Conservation (phyloP, 2,113 vertebrate genomes). For the Blennius ocellaris region DNA sequence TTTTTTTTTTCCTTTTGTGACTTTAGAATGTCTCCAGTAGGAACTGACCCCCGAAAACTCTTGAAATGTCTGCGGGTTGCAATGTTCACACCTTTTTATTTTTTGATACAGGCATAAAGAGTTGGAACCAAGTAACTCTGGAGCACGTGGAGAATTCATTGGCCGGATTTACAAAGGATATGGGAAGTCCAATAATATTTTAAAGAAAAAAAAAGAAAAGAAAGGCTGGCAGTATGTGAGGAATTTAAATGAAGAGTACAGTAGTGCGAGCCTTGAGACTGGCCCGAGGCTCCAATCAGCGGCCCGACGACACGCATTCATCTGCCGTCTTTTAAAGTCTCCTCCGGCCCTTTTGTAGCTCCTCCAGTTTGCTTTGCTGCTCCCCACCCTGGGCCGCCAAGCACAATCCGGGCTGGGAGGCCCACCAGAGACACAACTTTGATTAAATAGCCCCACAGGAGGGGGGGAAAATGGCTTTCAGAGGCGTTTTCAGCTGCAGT, state of each 20-base stretch:
- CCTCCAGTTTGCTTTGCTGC: neutral
- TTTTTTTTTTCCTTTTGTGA: no score
- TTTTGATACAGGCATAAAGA: no score
- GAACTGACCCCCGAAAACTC: no score
- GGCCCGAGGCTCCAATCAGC: slow-evolving; percentile 43
- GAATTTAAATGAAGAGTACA: slow-evolving; percentile 55
- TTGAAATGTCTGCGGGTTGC: no score
- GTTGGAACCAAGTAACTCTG: no score
- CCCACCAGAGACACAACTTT: slow-evolving; percentile 45
- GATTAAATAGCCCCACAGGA: slow-evolving; percentile 57
- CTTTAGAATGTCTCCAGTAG: no score
- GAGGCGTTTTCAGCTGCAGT: slow-evolving; percentile 19
- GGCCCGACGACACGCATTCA: slow-evolving; percentile 54
- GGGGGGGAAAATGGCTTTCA: slow-evolving; percentile 13
- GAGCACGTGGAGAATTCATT: slow-evolving; percentile 30
- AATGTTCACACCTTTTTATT: no score
- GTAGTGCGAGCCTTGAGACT: slow-evolving; percentile 35
- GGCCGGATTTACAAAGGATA: slow-evolving; percentile 18
- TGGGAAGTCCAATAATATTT: slow-evolving; percentile 1
- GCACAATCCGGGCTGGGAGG: slow-evolving; percentile 33
- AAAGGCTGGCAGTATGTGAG: neutral
- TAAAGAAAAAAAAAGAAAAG: slow-evolving; percentile 12
- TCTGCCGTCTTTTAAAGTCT: slow-evolving; percentile 50
- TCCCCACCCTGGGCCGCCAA: slow-evolving; percentile 18
- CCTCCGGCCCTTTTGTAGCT: slow-evolving; percentile 34